Evolutionary conservation across 2,113 vertebrate genomes (phyloP).

Genomic region (Scopus umbretta): DNA sequence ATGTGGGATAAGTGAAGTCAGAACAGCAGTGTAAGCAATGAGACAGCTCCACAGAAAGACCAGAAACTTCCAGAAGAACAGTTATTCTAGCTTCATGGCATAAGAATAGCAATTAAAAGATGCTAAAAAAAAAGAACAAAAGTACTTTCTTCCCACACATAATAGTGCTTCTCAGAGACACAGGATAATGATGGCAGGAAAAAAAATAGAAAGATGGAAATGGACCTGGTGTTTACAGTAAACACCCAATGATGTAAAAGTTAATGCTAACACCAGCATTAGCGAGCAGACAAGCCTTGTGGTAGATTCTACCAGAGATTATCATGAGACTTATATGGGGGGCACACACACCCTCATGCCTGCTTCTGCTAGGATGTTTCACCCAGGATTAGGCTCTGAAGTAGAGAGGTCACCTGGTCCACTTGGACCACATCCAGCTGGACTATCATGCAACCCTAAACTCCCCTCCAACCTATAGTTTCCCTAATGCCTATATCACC

Average conservation of each 20-base stretch:
- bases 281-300: neutral
- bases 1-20: neutral
- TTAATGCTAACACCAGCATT: neutral
- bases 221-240: neutral
- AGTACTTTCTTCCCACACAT: neutral
- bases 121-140: neutral
- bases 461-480: neutral
- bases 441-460: neutral
- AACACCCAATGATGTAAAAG: neutral
- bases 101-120: slow-evolving; percentile 7
- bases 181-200: neutral
- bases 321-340: neutral
- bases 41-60: neutral
- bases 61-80: neutral
- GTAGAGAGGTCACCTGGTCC: neutral
- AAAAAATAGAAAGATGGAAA: neutral
- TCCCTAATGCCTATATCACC: neutral
- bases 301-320: neutral
- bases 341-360: neutral
- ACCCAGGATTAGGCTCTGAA: neutral
- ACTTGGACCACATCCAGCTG: neutral
- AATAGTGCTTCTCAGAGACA: neutral
- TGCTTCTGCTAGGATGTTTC: neutral
- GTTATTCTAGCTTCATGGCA: neutral
- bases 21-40: neutral